Evolutionary conservation across 2,888 invertebrate species (phyloP).

Genomic region (Drosophila basisetae): DNA sequence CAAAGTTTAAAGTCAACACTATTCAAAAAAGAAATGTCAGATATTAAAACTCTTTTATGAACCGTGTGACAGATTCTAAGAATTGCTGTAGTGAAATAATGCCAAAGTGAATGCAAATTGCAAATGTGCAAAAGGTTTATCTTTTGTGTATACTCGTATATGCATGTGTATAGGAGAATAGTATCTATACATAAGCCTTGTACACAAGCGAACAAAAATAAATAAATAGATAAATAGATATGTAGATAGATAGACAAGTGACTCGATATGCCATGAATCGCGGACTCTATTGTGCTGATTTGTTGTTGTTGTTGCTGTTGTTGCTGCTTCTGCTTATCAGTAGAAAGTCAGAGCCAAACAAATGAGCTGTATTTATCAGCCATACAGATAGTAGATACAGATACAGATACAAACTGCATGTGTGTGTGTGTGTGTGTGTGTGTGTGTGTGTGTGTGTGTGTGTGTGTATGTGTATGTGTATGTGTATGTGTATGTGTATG

Average conservation of each 20-base stretch:
- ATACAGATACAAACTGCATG: conserved; percentile 13
- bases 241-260: conserved; percentile 51
- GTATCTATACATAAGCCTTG: conserved; percentile 35
- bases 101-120: not conserved
- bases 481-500: too few species aligned
- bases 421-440: conserved; percentile 7
- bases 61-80: not conserved
- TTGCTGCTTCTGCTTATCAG: conserved; percentile 57
- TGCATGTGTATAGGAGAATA: not conserved
- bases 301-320: conserved; percentile 2
- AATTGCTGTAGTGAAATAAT: not conserved
- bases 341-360: conserved; percentile 52
- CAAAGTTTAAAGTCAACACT: not conserved
- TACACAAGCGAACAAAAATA: conserved; percentile 11
- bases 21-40: not conserved
- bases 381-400: conserved; percentile 2
- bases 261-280: conserved; percentile 52
- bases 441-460: conserved; percentile 8
- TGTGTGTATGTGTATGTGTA: conserved; percentile 13
- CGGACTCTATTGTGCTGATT: conserved; percentile 45
- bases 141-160: not conserved
- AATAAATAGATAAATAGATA: not conserved
- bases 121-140: not conserved
- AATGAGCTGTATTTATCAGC: conserved; percentile 62
- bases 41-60: not conserved